Conservation (phyloP, 2,113 vertebrate species). For the Rhinolophus ferrumequinum region DNA sequence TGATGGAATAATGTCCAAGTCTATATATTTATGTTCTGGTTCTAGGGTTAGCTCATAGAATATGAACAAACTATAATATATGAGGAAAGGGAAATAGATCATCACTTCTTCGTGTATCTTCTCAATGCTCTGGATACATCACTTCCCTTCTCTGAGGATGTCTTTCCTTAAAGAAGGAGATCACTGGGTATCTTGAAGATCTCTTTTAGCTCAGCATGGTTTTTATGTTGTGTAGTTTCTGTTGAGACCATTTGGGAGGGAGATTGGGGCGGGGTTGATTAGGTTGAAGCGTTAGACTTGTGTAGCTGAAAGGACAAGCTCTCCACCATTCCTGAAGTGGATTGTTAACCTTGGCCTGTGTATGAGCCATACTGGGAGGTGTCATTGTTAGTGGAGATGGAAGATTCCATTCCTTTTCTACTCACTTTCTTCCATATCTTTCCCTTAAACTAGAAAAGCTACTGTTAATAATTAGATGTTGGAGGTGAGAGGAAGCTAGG, state of each 20-base stretch:
- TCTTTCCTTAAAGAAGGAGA: background rate
- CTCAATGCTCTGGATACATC: background rate
- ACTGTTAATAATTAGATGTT: slow-evolving; percentile 5
- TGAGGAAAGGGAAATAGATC: background rate
- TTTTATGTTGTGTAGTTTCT: slow-evolving; percentile 35
- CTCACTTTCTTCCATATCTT: background rate
- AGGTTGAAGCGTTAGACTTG: background rate
- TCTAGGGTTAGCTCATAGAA: background rate
- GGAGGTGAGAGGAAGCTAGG: background rate
- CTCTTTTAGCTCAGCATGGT: background rate
- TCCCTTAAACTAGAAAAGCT: slow-evolving; percentile 30
- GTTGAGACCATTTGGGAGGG: background rate
- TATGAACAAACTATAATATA: background rate
- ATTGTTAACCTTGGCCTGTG: background rate
- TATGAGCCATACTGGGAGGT: background rate
- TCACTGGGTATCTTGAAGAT: background rate
- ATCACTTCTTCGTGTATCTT: background rate
- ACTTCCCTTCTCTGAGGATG: background rate
- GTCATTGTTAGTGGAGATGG: background rate
- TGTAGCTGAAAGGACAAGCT: background rate
- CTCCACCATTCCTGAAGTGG: background rate
- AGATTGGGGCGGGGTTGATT: background rate
- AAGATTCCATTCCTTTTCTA: background rate
- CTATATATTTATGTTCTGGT: background rate
- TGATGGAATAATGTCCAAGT: background rate